Evolutionary conservation across 2,113 vertebrate species (phyloP).

Genomic region (Zosterops borbonicus): DNA sequence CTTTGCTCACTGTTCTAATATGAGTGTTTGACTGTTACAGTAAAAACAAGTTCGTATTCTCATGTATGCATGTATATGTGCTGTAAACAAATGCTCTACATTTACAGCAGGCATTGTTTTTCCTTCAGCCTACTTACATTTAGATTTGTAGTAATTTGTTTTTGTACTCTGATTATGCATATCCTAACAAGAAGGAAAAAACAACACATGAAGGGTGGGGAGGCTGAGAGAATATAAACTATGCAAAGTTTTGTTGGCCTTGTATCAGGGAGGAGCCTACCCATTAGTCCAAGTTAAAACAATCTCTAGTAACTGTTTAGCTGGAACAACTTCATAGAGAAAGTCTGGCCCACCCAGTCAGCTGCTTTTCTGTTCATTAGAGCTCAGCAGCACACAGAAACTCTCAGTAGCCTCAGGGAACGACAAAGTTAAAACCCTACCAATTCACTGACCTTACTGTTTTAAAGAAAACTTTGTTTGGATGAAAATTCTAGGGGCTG

Average conservation of each 20-base stretch:
- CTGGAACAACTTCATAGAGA: constrained; percentile 50
- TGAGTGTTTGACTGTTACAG: background rate
- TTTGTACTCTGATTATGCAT: constrained; percentile 31
- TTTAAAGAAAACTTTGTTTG: background rate
- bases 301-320: constrained; percentile 32
- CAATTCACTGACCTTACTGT: background rate
- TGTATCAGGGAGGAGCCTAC: constrained; percentile 46
- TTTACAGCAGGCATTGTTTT: constrained; percentile 1
- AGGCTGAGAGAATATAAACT: constrained; percentile 47
- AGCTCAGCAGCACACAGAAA: background rate
- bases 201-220: constrained; percentile 54
- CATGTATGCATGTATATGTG: background rate
- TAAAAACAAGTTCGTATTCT: background rate
- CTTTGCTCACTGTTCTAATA: background rate
- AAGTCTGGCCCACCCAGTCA: constrained; percentile 29
- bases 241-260: constrained; percentile 32
- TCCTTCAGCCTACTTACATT: background rate
- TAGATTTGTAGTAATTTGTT: background rate
- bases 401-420: background rate
- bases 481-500: background rate
- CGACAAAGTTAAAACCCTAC: background rate
- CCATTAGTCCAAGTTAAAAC: constrained; percentile 31
- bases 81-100: background rate
- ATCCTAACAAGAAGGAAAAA: constrained; percentile 56
- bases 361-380: background rate